A percentile compares a stretch with the other conserved stretches of the same genome.
These are phyloP conservation scores for Nycticebus coucang DNA, from an alignment of 2,113 vertebrate species.

Conservation along the genomic window DNA sequence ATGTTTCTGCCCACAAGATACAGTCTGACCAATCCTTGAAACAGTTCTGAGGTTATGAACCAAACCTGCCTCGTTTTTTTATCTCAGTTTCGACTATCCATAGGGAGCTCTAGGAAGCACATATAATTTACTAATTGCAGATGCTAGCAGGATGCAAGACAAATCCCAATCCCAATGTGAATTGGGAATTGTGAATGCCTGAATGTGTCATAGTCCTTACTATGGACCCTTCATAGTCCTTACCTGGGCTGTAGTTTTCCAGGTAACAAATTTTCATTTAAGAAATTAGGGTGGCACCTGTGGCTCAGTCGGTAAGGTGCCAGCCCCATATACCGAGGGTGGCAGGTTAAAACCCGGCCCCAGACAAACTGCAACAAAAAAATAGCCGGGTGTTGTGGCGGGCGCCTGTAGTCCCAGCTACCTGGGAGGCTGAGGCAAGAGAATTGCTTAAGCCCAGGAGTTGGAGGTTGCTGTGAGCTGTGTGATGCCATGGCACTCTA, in stretches of 20 bases:
- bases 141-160: neutral
- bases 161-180: neutral
- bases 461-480: too few species aligned
- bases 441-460: too few species aligned
- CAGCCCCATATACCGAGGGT: too few species aligned
- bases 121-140: neutral
- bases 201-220: accelerated
- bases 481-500: too few species aligned
- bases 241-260: neutral
- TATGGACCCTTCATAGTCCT: neutral
- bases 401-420: too few species aligned
- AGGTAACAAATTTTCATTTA: constrained; percentile 42
- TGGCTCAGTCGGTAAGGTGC: too few species aligned
- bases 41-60: neutral
- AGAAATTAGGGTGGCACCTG: too few species aligned
- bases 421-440: too few species aligned
- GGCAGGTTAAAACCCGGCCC: too few species aligned
- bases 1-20: neutral
- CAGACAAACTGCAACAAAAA: too few species aligned
- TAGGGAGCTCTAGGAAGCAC: neutral
- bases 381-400: too few species aligned
- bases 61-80: neutral
- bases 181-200: too few species aligned
- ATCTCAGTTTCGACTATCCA: neutral
- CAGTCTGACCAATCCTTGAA: neutral